Conservation (phyloP, 2,797 vertebrate species). For the Pachyuromys duprasi region DNA sequence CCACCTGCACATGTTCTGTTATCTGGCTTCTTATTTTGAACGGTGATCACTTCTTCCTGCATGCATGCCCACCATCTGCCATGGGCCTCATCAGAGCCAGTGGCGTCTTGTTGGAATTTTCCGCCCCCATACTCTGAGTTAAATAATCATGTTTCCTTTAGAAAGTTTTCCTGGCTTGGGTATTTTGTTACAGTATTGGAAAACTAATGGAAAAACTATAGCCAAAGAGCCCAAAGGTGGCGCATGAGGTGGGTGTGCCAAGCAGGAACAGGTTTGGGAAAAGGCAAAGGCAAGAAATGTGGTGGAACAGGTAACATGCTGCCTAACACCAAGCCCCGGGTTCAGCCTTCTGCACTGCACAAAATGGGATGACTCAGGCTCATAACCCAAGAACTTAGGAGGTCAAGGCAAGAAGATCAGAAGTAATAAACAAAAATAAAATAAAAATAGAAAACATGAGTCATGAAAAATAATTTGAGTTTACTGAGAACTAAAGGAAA, state of each 20-base stretch:
- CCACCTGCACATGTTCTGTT: not conserved
- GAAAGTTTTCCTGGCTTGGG: not conserved
- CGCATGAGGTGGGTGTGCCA: not conserved
- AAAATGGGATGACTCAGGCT: not conserved
- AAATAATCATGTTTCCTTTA: not conserved
- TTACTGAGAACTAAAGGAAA: slow-evolving; percentile 3
- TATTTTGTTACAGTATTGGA: not conserved
- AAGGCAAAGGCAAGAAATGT: not conserved
- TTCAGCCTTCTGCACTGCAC: not conserved
- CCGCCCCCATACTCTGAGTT: not conserved
- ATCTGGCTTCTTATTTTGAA: slow-evolving; percentile 26
- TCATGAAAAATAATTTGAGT: not conserved
- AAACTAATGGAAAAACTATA: not conserved
- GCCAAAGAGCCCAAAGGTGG: not conserved
- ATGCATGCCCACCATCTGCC: not conserved
- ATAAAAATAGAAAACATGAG: not conserved
- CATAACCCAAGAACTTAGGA: not conserved
- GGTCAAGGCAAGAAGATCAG: not conserved
- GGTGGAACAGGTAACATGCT: not conserved
- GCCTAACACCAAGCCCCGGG: not conserved
- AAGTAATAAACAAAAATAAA: not conserved
- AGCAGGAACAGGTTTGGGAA: not conserved
- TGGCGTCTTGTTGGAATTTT: not conserved
- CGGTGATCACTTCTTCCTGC: not conserved
- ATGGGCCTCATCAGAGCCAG: not conserved